phyloP scores from a whole-genome alignment of 1,140 invertebrate genomes.

The Leptopilina boulardi region DNA sequence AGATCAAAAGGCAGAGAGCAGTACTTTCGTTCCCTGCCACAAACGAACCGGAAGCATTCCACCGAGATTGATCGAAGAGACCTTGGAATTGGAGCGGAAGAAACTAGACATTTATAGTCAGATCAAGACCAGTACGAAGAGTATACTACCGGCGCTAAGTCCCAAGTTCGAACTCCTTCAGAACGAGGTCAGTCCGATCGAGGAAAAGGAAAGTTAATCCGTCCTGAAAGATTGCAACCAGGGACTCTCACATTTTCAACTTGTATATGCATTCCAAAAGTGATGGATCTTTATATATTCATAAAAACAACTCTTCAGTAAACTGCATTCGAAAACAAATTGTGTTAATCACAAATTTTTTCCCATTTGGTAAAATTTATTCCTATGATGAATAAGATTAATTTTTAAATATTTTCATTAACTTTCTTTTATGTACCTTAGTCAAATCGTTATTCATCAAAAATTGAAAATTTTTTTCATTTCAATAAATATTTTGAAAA shows the following conservation, averaged over 20 bases:
- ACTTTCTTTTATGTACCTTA: too few species aligned
- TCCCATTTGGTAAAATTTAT: too few species aligned
- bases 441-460: too few species aligned
- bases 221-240: slow-evolving; percentile 53
- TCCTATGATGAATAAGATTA: too few species aligned
- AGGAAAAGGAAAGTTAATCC: slow-evolving; percentile 74
- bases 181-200: slow-evolving; percentile 74
- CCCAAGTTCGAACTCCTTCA: slow-evolving; percentile 73
- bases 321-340: neutral
- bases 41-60: slow-evolving; percentile 70
- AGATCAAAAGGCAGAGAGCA: slow-evolving; percentile 57
- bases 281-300: neutral
- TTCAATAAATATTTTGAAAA: too few species aligned
- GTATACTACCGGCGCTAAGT: slow-evolving; percentile 67
- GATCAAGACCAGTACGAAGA: slow-evolving; percentile 71
- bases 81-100: slow-evolving; percentile 66
- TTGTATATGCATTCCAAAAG: slow-evolving; percentile 19
- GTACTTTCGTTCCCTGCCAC: slow-evolving; percentile 68
- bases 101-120: slow-evolving; percentile 74
- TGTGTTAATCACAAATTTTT: too few species aligned
- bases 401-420: too few species aligned
- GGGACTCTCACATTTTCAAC: slow-evolving; percentile 41
- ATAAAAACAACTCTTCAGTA: neutral
- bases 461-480: too few species aligned
- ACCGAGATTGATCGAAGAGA: slow-evolving; percentile 69